phyloP scores from a whole-genome alignment of 1,140 invertebrate genomes.

The Pachypsylla venusta region DNA sequence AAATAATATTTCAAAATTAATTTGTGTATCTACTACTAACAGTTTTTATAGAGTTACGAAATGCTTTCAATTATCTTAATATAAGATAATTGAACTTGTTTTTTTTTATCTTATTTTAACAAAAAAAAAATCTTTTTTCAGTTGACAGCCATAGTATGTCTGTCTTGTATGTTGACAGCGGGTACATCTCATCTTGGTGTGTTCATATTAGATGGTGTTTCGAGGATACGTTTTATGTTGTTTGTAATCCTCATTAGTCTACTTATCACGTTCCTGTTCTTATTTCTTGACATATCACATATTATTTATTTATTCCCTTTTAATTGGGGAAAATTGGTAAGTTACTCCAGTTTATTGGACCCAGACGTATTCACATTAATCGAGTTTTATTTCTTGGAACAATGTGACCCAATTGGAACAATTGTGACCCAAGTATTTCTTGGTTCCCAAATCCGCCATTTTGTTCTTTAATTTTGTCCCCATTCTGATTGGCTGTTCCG shows the following conservation, averaged over 20 bases:
- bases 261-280: constrained; percentile 59
- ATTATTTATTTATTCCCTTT: constrained; percentile 64
- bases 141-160: constrained; percentile 56
- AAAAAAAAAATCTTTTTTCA: constrained; percentile 32
- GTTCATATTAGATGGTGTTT: constrained; percentile 49
- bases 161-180: constrained; percentile 55
- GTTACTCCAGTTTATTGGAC: constrained; percentile 24
- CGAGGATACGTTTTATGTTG: constrained; percentile 50
- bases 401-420: no score
- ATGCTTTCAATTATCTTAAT: no score
- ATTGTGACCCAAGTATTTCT: no score
- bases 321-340: constrained; percentile 65
- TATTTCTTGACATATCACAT: constrained; percentile 71
- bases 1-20: no score
- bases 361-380: neutral
- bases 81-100: no score
- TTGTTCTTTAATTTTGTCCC: no score
- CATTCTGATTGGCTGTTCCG: no score
- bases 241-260: constrained; percentile 66
- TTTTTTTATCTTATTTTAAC: no score
- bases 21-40: no score
- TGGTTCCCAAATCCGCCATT: no score
- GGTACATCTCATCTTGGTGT: constrained; percentile 58
- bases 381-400: no score
- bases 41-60: no score